Percentiles rank a stretch among this genome's conserved stretches.
These are phyloP conservation scores for Cettia cetti DNA, from an alignment of 2,113 vertebrate species.

Conservation along the genomic window DNA sequence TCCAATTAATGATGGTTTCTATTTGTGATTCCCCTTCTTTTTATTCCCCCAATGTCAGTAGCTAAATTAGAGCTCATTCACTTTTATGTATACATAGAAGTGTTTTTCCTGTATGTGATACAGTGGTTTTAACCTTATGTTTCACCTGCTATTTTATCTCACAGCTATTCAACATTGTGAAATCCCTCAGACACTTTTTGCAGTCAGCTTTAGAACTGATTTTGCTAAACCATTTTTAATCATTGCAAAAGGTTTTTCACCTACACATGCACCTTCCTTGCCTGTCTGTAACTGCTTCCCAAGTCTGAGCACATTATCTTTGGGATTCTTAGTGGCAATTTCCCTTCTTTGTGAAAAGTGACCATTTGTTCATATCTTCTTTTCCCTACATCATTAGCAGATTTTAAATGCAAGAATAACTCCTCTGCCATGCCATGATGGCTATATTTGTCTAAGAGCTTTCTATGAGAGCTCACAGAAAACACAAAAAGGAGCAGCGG, in stretches of 20 bases:
- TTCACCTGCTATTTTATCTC: background rate
- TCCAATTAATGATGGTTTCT: background rate
- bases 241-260: background rate
- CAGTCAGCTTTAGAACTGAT: background rate
- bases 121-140: background rate
- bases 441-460: background rate
- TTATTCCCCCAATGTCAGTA: background rate
- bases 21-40: background rate
- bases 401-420: background rate
- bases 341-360: background rate
- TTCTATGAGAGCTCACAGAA: background rate
- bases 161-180: background rate
- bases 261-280: background rate
- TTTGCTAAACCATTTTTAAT: background rate
- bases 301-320: background rate
- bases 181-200: background rate
- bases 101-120: background rate
- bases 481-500: background rate
- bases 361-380: background rate
- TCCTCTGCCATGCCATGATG: background rate
- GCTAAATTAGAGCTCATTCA: background rate
- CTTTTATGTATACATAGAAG: background rate
- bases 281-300: background rate
- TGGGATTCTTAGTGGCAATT: background rate
- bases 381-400: background rate